Percentiles rank a stretch among this genome's conserved stretches.
phyloP scores from a whole-genome alignment of 1,140 invertebrate species.

The Dendroctonus ponderosae region DNA sequence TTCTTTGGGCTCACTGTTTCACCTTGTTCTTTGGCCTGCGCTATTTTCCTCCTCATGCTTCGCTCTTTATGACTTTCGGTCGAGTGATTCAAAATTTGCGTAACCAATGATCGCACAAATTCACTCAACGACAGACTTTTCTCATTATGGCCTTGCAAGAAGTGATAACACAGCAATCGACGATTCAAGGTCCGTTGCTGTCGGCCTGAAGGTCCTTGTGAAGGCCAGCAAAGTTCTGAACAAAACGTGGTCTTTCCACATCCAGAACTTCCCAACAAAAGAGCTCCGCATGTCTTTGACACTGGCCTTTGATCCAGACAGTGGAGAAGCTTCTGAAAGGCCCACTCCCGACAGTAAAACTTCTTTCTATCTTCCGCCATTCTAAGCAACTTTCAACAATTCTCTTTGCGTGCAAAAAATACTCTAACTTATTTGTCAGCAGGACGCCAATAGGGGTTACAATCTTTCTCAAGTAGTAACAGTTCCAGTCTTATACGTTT shows the following conservation, averaged over 20 bases:
- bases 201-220: constrained; percentile 61
- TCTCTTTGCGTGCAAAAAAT: constrained; percentile 13
- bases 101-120: constrained; percentile 81
- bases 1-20: constrained; percentile 33
- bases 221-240: constrained; percentile 76
- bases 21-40: constrained; percentile 36
- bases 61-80: constrained; percentile 51
- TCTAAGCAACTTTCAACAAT: constrained; percentile 25
- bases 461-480: constrained; percentile 8
- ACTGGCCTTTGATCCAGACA: constrained; percentile 80
- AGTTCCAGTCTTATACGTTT: constrained; percentile 32
- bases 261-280: constrained; percentile 84
- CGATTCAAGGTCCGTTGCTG: constrained; percentile 72
- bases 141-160: constrained; percentile 68
- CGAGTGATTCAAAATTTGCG: constrained; percentile 71
- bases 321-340: constrained; percentile 89
- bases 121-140: constrained; percentile 72
- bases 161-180: constrained; percentile 77
- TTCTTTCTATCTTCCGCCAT: constrained; percentile 58
- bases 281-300: constrained; percentile 75
- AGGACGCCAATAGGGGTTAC: constrained; percentile 22
- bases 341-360: constrained; percentile 88
- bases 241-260: constrained; percentile 86
- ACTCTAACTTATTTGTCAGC: constrained; percentile 31
- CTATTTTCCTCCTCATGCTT: constrained; percentile 45